Evolutionary conservation across 2,888 invertebrate genomes (phyloP), one percentile per base, ranked within the genome.

Genomic region (Liodrosophila aerea): DNA sequence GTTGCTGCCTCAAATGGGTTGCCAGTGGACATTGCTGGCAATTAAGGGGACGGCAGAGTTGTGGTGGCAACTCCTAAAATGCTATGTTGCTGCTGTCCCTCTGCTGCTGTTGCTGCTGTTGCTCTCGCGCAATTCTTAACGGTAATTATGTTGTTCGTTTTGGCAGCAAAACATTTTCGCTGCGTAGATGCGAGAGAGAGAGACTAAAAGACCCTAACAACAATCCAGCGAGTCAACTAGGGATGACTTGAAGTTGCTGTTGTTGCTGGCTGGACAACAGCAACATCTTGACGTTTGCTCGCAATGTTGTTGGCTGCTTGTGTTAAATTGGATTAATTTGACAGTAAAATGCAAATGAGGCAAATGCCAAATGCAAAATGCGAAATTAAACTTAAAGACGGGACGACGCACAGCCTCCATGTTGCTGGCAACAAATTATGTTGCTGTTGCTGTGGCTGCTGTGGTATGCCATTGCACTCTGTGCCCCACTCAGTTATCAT

Each of bases 271-370:
- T n/a, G n/a, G n/a, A n/a, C n/a, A n/a, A n/a, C 39, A 33, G 31
- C 30, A 40, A 56, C 49, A 22, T 52, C 46, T 60, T 49, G 60
- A 41, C 22, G 37, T 16, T 49, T 31, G 51, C 44, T 45, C 34
- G 57, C 51, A 4, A 22, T 22, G 31, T 12, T 41, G 18, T 44
- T 51, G 12, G 64, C 31, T 54, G 49, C 63, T 72, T 85, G 78
- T 76, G 76, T 83, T 82, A 85, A 82, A 82, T 82, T 82, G 82
- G 82, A 82, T 82, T 82, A 82, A 82, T 82, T 82, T 82, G 82
- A 82, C 82, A 82, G 82, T 85, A 86, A 86, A 82, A 82, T 82
- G 82, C 82, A 86, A 82, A 82, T 85, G 85, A 84, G 85, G 62
- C 76, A 68, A 76, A 83, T 82, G 77, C 71, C 78, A 84, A 77